These are phyloP conservation scores for Nothura maculosa DNA, from an alignment of 2,797 vertebrate species.

Conservation along the genomic window DNA sequence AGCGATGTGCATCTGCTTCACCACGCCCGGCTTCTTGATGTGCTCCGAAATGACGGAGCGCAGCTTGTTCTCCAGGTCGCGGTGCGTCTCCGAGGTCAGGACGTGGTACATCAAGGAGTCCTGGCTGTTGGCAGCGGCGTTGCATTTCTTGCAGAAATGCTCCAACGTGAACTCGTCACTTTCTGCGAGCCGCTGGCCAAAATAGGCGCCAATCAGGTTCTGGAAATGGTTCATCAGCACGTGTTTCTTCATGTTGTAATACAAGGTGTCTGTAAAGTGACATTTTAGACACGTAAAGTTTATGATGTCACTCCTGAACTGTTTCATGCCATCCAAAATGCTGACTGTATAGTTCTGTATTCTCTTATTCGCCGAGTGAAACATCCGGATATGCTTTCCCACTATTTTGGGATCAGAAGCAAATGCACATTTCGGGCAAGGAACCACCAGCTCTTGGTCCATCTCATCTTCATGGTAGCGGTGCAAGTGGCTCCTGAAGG, in stretches of 20 bases:
- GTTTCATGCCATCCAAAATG: constrained; percentile 79
- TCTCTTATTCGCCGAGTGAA: constrained; percentile 83
- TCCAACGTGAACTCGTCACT: constrained; percentile 47
- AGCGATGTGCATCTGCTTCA: constrained; percentile 81
- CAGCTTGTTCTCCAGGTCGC: constrained; percentile 90
- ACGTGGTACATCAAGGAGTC: constrained; percentile 95
- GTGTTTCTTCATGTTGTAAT: constrained; percentile 96
- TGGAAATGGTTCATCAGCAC: constrained; percentile 92
- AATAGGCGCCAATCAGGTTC: constrained; percentile 86
- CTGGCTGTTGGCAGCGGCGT: constrained; percentile 85
- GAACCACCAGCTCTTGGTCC: constrained; percentile 87
- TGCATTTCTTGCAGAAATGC: constrained; percentile 94
- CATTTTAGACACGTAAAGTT: constrained; percentile 92
- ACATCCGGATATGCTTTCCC: constrained; percentile 91
- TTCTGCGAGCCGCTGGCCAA: constrained; percentile 82
- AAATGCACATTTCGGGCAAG: constrained; percentile 92
- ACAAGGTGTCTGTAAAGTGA: constrained; percentile 87
- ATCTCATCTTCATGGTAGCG: constrained; percentile 91
- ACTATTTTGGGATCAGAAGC: constrained; percentile 88
- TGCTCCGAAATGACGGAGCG: constrained; percentile 88
- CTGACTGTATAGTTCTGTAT: constrained; percentile 78
- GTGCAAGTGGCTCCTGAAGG: constrained; percentile 91
- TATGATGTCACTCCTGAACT: constrained; percentile 76
- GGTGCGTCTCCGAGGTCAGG: constrained; percentile 90
- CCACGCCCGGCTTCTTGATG: constrained; percentile 72